Evolutionary conservation across 2,797 vertebrate species (phyloP).

Genomic region (Enteromius thamalakanensis): DNA sequence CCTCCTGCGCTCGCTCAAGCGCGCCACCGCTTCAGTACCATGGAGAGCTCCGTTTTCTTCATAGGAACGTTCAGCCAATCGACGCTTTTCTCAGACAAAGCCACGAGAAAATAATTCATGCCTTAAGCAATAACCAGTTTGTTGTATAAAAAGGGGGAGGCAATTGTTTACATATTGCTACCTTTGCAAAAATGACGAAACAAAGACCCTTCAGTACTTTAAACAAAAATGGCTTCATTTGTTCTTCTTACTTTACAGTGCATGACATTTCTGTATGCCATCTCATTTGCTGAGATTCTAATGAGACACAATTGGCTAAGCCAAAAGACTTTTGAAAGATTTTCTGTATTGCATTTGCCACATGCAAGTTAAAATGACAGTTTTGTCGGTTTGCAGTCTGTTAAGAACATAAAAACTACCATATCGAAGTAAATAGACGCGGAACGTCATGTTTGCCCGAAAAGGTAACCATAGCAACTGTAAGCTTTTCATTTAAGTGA

Average conservation of each 20-base stretch:
- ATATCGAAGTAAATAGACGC: background rate
- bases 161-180: background rate
- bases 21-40: conserved; percentile 75
- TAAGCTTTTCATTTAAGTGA: background rate
- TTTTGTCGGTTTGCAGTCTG: background rate
- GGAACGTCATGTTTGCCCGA: too few relatives aligned
- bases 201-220: background rate
- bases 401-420: background rate
- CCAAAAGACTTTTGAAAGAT: background rate
- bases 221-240: background rate
- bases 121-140: background rate
- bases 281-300: background rate
- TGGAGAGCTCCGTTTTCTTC: conserved; percentile 69
- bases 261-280: background rate
- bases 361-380: background rate
- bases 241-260: background rate
- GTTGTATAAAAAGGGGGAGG: background rate
- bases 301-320: background rate
- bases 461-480: background rate
- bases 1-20: background rate
- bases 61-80: background rate
- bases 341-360: background rate
- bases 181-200: background rate
- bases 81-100: conserved; percentile 19
- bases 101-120: background rate